Percentiles rank a stretch among this genome's conserved stretches.
Evolutionary conservation across 2,888 invertebrate genomes (phyloP).

Genomic region (Ophioninae sp.): DNA sequence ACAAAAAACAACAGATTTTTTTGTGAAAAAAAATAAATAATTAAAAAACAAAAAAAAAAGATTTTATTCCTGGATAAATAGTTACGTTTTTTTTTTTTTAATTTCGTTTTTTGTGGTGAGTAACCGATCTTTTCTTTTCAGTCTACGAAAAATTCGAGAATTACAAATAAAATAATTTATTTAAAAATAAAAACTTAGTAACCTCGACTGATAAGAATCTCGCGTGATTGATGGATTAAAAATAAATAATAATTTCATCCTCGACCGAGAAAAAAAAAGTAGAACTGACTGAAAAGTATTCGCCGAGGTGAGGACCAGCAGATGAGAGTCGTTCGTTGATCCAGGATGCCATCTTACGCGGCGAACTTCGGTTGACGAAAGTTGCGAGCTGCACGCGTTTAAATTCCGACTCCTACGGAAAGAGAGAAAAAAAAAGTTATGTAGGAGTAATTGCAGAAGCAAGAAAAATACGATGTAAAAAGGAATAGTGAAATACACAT

Average conservation of each 20-base stretch:
- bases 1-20: no score
- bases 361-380: conserved; percentile 86
- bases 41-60: no score
- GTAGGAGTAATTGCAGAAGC: not conserved
- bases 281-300: conserved; percentile 89
- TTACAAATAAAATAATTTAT: not conserved
- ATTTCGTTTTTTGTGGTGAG: no score
- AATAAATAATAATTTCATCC: not conserved
- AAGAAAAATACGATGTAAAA: no score
- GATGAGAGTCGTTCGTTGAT: conserved; percentile 88
- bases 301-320: conserved; percentile 91
- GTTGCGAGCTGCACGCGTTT: conserved; percentile 86
- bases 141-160: not conserved
- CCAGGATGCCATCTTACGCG: conserved; percentile 94
- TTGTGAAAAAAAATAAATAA: no score
- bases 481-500: no score
- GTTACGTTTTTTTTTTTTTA: no score
- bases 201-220: not conserved
- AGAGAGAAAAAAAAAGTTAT: conserved; percentile 12
- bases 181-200: not conserved
- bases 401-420: conserved; percentile 86
- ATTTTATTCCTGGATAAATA: no score
- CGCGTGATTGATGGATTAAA: not conserved
- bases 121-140: no score
- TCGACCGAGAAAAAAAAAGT: not conserved